Evolutionary conservation across 2,888 invertebrate genomes (phyloP), one percentile per base, ranked within the genome.

Genomic region (Drosophila kokeensis): DNA sequence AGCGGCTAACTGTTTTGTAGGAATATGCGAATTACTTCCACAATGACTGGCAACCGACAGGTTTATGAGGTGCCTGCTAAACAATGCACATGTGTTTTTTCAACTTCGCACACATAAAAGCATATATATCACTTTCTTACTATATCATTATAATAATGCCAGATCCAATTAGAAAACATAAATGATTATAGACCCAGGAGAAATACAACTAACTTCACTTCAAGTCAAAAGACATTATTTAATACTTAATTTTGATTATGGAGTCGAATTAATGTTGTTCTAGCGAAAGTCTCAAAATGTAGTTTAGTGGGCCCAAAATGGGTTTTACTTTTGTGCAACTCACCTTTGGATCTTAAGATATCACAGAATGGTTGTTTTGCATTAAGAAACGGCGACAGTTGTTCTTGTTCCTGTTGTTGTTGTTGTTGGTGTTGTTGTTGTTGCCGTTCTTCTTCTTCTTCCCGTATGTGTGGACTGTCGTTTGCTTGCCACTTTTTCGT

Each of bases 341-440:
- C 68, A 87, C 90, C 84, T 86, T 91, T 81, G 90, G 89, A 83
- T 91, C 88, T 87, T 89, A 70, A 81, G 87, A 89, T 87, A 90
- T 87, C 90, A 87, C 87, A 87, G 87, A 87, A 87, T 87, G 87
- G 80, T 82, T 86, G 40, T 80, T 71, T 69, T 63, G 72, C 76
- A 73, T 79, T 66, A 71, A 73, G 76, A 76, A 82, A 72, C 80
- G 76, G 75, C 83, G 71, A 76, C 77, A 80, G 83, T 83, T 75
- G 64, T 73, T 68, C 48, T 70, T 63, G 57, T 52, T 59, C 2
- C 66, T 48, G 38, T 60, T 54, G 27, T 65, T 55, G 36, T 61
- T 42, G n/a, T 21, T 69, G 21, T 73, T 50, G 11, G 61, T 57
- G 24, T 45, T 67, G 10, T 64, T 48, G 21, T 68, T 54, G 13